These are phyloP conservation scores for Heteromyza rotundicornis DNA, from an alignment of 2,888 invertebrate genomes.

Conservation along the genomic window DNA sequence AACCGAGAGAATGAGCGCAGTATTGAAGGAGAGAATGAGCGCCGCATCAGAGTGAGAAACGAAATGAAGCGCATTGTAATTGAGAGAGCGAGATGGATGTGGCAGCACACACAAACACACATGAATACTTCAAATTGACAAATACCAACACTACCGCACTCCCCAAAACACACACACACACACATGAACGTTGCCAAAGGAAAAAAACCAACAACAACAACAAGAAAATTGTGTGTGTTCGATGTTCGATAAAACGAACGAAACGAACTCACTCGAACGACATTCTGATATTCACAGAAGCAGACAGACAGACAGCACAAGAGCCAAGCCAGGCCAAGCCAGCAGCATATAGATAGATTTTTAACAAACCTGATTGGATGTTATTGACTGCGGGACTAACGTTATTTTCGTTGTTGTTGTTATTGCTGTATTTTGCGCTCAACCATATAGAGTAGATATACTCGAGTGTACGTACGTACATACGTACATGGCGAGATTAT, in stretches of 20 bases:
- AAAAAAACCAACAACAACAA: slow-evolving; percentile 3
- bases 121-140: neutral
- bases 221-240: slow-evolving; percentile 17
- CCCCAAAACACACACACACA: neutral
- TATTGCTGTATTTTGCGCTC: slow-evolving; percentile 18
- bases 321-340: neutral
- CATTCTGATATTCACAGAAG: neutral
- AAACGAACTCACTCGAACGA: neutral
- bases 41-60: slow-evolving; percentile 25
- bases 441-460: neutral
- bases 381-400: slow-evolving; percentile 53
- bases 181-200: slow-evolving; percentile 28
- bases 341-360: slow-evolving; percentile 56
- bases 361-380: slow-evolving; percentile 63
- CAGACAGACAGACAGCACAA: neutral
- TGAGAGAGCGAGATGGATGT: slow-evolving; percentile 12
- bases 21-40: slow-evolving; percentile 9
- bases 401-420: slow-evolving; percentile 15
- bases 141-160: slow-evolving; percentile 6
- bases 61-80: slow-evolving; percentile 27
- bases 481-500: neutral
- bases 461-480: slow-evolving; percentile 13
- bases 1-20: neutral
- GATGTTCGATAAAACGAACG: slow-evolving; percentile 7
- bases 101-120: slow-evolving; percentile 9